These are phyloP conservation scores for Pseudorasbora parva DNA, from an alignment of 2,113 vertebrate genomes.

Conservation along the genomic window DNA sequence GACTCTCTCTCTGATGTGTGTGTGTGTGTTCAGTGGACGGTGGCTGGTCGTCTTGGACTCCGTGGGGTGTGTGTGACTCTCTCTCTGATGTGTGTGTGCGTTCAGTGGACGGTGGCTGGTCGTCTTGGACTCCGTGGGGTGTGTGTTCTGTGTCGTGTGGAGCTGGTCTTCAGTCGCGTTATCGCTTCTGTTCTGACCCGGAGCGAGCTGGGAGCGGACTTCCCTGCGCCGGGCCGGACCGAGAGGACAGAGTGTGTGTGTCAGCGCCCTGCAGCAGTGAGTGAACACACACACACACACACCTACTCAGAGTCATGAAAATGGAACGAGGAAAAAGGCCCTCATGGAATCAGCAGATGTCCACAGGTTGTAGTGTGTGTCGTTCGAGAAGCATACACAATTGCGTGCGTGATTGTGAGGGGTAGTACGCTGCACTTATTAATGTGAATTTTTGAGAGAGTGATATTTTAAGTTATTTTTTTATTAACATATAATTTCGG, in stretches of 20 bases:
- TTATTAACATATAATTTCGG: too few species aligned
- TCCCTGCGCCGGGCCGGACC: conserved; percentile 65
- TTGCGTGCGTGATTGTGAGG: too few species aligned
- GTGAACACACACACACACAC: conserved; percentile 26
- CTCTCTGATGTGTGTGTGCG: too few species aligned
- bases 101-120: conserved; percentile 80
- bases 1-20: too few species aligned
- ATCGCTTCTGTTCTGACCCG: conserved; percentile 80
- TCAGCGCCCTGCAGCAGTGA: conserved; percentile 71
- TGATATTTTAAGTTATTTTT: too few species aligned
- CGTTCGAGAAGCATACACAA: too few species aligned
- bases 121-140: conserved; percentile 86
- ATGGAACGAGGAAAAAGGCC: too few species aligned
- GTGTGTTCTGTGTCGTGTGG: conserved; percentile 82
- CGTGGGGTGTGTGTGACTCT: conserved; percentile 74
- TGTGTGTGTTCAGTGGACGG: conserved; percentile 69
- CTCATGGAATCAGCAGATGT: too few species aligned
- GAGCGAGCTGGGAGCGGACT: conserved; percentile 64
- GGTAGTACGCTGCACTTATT: too few species aligned
- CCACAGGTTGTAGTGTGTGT: too few species aligned
- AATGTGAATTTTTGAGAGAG: too few species aligned
- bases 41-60: conserved; percentile 84
- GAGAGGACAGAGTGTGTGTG: conserved; percentile 77
- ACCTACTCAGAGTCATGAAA: too few species aligned
- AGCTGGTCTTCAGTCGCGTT: conserved; percentile 76